phyloP scores from a whole-genome alignment of 2,113 vertebrate species.

The Archilochus colubris region DNA sequence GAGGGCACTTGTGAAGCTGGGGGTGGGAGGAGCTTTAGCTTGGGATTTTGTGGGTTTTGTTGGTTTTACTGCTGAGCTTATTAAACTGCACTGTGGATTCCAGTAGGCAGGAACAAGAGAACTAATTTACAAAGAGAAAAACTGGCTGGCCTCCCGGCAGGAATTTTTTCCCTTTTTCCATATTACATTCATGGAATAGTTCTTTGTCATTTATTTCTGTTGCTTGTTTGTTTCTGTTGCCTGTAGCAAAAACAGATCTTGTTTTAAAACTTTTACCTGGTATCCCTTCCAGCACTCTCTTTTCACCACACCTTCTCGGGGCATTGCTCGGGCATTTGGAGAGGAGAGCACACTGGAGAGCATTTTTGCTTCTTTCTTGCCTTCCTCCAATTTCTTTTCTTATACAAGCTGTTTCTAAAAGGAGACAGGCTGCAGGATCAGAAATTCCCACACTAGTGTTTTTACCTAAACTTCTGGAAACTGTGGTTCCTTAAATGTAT shows the following conservation, averaged over 20 bases:
- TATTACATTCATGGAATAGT: constrained; percentile 44
- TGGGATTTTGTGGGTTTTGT: neutral
- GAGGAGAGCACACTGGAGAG: fast-evolving
- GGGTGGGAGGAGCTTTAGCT: no score
- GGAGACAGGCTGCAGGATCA: neutral
- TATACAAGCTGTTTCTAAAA: neutral
- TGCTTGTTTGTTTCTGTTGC: constrained; percentile 39
- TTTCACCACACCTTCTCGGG: neutral
- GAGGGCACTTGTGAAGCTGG: neutral
- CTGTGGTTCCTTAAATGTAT: neutral
- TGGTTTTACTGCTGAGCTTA: neutral
- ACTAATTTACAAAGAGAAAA: constrained; percentile 26
- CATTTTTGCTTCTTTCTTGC: neutral
- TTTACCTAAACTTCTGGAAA: neutral
- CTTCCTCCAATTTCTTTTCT: neutral
- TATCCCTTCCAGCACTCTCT: neutral
- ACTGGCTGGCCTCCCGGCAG: constrained; percentile 21
- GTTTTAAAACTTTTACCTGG: neutral
- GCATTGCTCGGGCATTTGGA: neutral
- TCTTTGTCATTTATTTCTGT: constrained; percentile 31
- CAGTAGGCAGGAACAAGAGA: constrained; percentile 1
- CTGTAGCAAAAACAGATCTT: neutral
- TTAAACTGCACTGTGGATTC: neutral
- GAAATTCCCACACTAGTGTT: neutral
- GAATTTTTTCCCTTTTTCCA: constrained; percentile 32